These are phyloP conservation scores for Coelopa frigida DNA, from an alignment of 1,140 invertebrate genomes.

Conservation along the genomic window DNA sequence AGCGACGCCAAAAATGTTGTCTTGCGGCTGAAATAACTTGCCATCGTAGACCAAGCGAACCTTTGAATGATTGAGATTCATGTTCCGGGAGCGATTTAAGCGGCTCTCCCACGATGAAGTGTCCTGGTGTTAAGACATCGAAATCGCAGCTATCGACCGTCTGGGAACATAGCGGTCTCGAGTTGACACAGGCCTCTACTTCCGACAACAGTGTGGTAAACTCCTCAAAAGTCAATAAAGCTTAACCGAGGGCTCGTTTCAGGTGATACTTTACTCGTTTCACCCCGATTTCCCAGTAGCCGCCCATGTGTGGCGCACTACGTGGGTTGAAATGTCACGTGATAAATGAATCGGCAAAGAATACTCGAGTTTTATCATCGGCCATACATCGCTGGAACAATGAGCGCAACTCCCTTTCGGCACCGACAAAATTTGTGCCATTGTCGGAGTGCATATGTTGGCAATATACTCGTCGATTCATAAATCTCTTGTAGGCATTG, in stretches of 20 bases:
- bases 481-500: too few relatives aligned
- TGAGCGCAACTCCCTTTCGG: slow-evolving; percentile 1
- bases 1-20: slow-evolving; percentile 40
- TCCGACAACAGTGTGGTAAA: slow-evolving; percentile 20
- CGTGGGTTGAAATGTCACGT: slow-evolving; percentile 14
- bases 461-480: slow-evolving; percentile 12
- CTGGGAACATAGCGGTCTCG: slow-evolving; percentile 25
- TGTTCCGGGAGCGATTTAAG: slow-evolving; percentile 12
- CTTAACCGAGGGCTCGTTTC: slow-evolving; percentile 21
- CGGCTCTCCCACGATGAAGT: slow-evolving; percentile 40
- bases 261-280: slow-evolving; percentile 33
- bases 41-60: slow-evolving; percentile 5
- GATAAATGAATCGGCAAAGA: slow-evolving; percentile 16
- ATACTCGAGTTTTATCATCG: slow-evolving; percentile 2
- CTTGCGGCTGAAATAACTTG: slow-evolving; percentile 15
- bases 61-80: neutral
- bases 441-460: neutral
- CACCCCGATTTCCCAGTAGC: slow-evolving; percentile 37
- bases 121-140: slow-evolving; percentile 28
- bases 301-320: slow-evolving; percentile 31
- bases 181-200: slow-evolving; percentile 30
- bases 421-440: slow-evolving; percentile 4
- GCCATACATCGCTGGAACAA: slow-evolving; percentile 5
- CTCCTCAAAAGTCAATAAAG: slow-evolving; percentile 28
- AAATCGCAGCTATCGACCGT: slow-evolving; percentile 24